phyloP scores from a whole-genome alignment of 2,888 invertebrate species.

The Nematopogon swammerdamellus region DNA sequence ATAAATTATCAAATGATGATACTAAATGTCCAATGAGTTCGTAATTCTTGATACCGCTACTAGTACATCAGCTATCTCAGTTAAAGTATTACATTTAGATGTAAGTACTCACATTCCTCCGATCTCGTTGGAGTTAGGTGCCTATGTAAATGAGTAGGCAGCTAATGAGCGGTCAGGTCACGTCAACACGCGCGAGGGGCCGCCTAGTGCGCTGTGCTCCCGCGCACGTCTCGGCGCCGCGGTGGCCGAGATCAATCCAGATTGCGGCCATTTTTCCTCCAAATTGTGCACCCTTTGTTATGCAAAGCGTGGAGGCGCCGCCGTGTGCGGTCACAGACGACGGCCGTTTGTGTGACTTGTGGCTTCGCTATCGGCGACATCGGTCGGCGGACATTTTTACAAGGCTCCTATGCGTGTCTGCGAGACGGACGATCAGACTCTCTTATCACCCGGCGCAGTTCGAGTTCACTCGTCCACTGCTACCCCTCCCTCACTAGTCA shows the following conservation, averaged over 20 bases:
- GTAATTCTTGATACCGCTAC: no score
- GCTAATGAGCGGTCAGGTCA: not conserved
- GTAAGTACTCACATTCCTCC: no score
- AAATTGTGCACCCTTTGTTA: constrained; percentile 53
- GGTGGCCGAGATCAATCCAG: constrained; percentile 29
- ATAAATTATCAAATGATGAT: no score
- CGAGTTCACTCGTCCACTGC: no score
- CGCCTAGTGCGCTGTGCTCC: not conserved
- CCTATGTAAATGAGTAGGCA: not conserved
- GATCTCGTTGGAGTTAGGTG: not conserved
- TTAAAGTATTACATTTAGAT: no score
- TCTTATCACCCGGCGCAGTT: no score
- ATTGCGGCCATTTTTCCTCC: constrained; percentile 52
- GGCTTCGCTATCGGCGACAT: not conserved
- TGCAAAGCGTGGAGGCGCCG: constrained; percentile 51
- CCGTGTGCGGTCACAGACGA: constrained; percentile 50
- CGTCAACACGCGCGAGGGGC: not conserved
- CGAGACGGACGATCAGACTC: no score
- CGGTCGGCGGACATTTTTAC: no score
- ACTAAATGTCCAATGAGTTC: no score
- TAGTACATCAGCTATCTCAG: no score
- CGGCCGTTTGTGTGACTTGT: constrained; percentile 28
- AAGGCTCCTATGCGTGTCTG: no score
- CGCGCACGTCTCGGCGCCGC: constrained; percentile 20
- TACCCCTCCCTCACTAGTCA: no score